These are phyloP conservation scores for Chrysotoxum bicinctum DNA, from an alignment of 2,888 invertebrate species.

Conservation along the genomic window DNA sequence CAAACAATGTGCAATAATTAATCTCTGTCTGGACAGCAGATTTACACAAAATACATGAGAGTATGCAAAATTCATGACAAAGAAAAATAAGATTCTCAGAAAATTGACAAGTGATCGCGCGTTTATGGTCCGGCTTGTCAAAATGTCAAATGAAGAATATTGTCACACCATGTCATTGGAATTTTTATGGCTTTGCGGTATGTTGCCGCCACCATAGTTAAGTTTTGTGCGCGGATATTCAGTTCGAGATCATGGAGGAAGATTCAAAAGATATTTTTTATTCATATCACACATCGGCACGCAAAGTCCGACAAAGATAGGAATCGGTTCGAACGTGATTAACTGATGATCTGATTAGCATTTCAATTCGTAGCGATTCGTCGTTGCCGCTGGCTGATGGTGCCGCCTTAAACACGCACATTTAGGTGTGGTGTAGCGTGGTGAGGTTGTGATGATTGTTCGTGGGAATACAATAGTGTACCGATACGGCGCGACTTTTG, in stretches of 20 bases:
- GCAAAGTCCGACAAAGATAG: conserved; percentile 50
- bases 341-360: conserved; percentile 47
- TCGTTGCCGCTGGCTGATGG: neutral
- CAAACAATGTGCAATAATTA: conserved; percentile 31
- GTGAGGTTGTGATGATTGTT: neutral
- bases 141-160: conserved; percentile 24
- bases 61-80: conserved; percentile 40
- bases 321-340: conserved; percentile 63
- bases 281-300: conserved; percentile 56
- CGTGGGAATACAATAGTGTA: conserved; percentile 35
- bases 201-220: neutral
- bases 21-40: conserved; percentile 54
- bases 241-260: neutral
- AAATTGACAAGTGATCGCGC: conserved; percentile 22
- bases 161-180: conserved; percentile 37
- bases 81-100: conserved; percentile 45
- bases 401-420: conserved; percentile 31
- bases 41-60: conserved; percentile 25
- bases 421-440: conserved; percentile 59
- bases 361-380: conserved; percentile 27
- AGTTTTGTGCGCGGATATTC: conserved; percentile 31
- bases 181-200: conserved; percentile 15
- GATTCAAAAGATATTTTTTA: conserved; percentile 25
- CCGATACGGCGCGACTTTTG: neutral
- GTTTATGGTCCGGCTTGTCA: conserved; percentile 20